These are phyloP conservation scores for Brachionus rotundiformis DNA, from an alignment of 1,140 invertebrate species.

Conservation along the genomic window DNA sequence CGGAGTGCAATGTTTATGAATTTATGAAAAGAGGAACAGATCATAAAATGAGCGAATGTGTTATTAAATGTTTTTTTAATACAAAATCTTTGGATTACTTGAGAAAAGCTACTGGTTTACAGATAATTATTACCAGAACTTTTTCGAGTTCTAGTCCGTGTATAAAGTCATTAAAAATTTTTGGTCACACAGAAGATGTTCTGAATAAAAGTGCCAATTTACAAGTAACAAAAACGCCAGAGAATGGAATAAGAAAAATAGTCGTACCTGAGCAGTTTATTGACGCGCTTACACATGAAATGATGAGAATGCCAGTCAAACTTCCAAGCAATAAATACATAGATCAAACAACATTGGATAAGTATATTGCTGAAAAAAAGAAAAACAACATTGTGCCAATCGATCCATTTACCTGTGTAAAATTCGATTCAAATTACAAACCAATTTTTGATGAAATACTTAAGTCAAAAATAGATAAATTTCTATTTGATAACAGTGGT, in stretches of 20 bases:
- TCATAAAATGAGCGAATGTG: background rate
- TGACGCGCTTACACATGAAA: slow-evolving; percentile 15
- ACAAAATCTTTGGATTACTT: slow-evolving; percentile 3
- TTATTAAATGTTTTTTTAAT: slow-evolving; percentile 22
- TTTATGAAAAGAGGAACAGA: slow-evolving; percentile 28
- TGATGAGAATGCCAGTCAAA: slow-evolving; percentile 48
- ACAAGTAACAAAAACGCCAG: background rate
- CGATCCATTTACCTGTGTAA: slow-evolving; percentile 43
- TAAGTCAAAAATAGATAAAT: slow-evolving; percentile 49
- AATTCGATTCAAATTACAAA: slow-evolving; percentile 16
- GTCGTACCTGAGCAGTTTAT: slow-evolving; percentile 23
- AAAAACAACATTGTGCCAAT: background rate
- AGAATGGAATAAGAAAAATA: background rate
- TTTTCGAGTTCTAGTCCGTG: background rate
- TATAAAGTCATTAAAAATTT: slow-evolving; percentile 40
- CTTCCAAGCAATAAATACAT: slow-evolving; percentile 25
- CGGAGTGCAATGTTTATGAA: background rate
- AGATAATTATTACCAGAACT: slow-evolving; percentile 19
- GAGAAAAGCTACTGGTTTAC: background rate
- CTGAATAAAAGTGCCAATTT: background rate
- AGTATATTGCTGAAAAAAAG: slow-evolving; percentile 18
- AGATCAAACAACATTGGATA: slow-evolving; percentile 34
- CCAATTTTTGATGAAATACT: slow-evolving; percentile 31
- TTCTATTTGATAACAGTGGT: slow-evolving; percentile 33
- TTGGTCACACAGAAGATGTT: background rate